phyloP scores from a whole-genome alignment of 2,888 invertebrate genomes.

The Eupeodes latifasciatus region DNA sequence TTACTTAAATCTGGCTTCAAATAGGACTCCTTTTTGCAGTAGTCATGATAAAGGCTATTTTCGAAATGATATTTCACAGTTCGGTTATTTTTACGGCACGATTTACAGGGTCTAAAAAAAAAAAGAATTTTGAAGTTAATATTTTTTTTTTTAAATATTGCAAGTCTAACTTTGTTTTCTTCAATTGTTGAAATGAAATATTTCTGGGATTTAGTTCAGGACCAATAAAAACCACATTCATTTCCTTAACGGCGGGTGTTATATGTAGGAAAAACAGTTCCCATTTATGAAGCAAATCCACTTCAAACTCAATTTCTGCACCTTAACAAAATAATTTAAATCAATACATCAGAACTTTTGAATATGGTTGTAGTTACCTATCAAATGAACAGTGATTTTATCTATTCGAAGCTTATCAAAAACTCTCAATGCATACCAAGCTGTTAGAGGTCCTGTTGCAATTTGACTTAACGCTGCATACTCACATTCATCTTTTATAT shows the following conservation, averaged over 20 bases:
- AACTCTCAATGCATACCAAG: slow-evolving; percentile 86
- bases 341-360: neutral
- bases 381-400: slow-evolving; percentile 81
- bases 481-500: slow-evolving; percentile 85
- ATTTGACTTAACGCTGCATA: slow-evolving; percentile 88
- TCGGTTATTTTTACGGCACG: slow-evolving; percentile 85
- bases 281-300: slow-evolving; percentile 88
- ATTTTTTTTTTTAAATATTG: neutral
- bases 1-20: slow-evolving; percentile 86
- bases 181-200: slow-evolving; percentile 86
- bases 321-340: slow-evolving; percentile 81
- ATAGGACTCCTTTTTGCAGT: slow-evolving; percentile 82
- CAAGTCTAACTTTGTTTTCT: slow-evolving; percentile 85
- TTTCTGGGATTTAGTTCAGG: slow-evolving; percentile 87
- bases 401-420: slow-evolving; percentile 79
- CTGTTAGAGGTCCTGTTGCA: slow-evolving; percentile 88
- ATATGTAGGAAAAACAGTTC: slow-evolving; percentile 89
- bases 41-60: slow-evolving; percentile 85
- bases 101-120: slow-evolving; percentile 85
- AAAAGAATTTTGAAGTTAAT: neutral
- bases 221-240: slow-evolving; percentile 88
- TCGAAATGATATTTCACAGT: slow-evolving; percentile 85
- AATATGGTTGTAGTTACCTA: slow-evolving; percentile 77
- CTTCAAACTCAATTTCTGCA: slow-evolving; percentile 90
- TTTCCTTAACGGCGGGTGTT: slow-evolving; percentile 85